Evolutionary conservation across 2,888 invertebrate genomes (phyloP).

Genomic region (Dinocampus coccinellae): DNA sequence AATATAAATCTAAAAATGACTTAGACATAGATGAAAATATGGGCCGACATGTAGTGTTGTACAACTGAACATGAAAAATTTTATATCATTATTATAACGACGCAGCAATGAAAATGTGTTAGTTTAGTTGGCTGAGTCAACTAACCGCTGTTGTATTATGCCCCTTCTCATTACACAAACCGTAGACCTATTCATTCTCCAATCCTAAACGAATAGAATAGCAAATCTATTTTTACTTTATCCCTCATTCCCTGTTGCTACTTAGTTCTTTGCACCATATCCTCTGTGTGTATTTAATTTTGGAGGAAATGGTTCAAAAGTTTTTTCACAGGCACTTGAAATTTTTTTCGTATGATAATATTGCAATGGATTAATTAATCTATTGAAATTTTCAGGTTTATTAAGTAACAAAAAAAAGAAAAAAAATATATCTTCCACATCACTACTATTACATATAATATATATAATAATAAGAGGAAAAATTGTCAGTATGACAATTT

Average conservation of each 20-base stretch:
- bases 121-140: neutral
- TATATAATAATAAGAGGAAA: too few species aligned
- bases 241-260: neutral
- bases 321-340: too few species aligned
- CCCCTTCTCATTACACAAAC: too few species aligned
- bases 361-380: too few species aligned
- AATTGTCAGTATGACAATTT: too few species aligned
- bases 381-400: too few species aligned
- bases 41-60: too few species aligned
- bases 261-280: neutral
- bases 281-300: neutral
- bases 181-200: conserved; percentile 8
- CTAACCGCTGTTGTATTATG: neutral
- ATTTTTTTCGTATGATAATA: too few species aligned
- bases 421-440: too few species aligned
- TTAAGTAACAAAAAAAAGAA: too few species aligned
- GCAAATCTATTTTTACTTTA: conserved; percentile 22
- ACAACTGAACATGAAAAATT: neutral
- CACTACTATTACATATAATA: too few species aligned
- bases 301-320: neutral
- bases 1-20: too few species aligned
- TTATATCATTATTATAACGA: neutral
- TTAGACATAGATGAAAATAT: neutral
- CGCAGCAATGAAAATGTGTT: neutral
- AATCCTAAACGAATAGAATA: conserved; percentile 6